Conservation (phyloP, 2,888 invertebrate genomes). For the Macaria notata region DNA sequence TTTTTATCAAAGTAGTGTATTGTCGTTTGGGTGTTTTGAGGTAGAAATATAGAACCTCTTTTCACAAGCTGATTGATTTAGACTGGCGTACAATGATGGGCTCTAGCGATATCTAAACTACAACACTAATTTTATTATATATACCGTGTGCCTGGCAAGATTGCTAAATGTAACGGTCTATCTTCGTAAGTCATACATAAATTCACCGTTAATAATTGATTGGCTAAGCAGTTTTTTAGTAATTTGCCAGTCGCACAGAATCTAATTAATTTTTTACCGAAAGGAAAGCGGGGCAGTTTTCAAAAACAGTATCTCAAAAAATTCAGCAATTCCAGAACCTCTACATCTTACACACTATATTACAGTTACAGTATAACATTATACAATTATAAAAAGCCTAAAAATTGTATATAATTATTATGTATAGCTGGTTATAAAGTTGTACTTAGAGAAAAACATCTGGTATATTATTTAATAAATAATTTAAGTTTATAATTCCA, state of each 20-base stretch:
- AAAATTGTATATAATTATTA: slow-evolving; percentile 52
- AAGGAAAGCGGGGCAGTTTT: slow-evolving; percentile 46
- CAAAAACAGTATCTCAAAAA: slow-evolving; percentile 37
- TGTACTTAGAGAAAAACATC: slow-evolving; percentile 34
- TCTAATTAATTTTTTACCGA: slow-evolving; percentile 22
- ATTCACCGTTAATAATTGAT: too few species aligned
- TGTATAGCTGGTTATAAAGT: slow-evolving; percentile 56
- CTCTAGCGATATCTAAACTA: slow-evolving; percentile 77
- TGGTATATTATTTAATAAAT: slow-evolving; percentile 60
- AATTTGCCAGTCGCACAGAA: too few species aligned
- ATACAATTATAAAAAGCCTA: slow-evolving; percentile 68
- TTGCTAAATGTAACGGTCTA: too few species aligned
- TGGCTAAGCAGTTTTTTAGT: too few species aligned
- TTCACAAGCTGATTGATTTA: slow-evolving; percentile 28
- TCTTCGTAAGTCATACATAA: too few species aligned
- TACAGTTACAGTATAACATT: slow-evolving; percentile 46
- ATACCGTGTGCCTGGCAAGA: not conserved
- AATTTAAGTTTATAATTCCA: slow-evolving; percentile 46
- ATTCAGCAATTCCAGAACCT: slow-evolving; percentile 50
- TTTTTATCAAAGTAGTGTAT: slow-evolving; percentile 21
- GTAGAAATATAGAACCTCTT: slow-evolving; percentile 28
- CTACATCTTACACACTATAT: slow-evolving; percentile 57
- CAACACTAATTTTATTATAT: slow-evolving; percentile 29
- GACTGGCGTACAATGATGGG: slow-evolving; percentile 56
- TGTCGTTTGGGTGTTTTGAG: slow-evolving; percentile 31